These are phyloP conservation scores for Chondrosia reniformis DNA, from an alignment of 37 sponge, comb jelly and placozoan species.

Conservation along the genomic window DNA sequence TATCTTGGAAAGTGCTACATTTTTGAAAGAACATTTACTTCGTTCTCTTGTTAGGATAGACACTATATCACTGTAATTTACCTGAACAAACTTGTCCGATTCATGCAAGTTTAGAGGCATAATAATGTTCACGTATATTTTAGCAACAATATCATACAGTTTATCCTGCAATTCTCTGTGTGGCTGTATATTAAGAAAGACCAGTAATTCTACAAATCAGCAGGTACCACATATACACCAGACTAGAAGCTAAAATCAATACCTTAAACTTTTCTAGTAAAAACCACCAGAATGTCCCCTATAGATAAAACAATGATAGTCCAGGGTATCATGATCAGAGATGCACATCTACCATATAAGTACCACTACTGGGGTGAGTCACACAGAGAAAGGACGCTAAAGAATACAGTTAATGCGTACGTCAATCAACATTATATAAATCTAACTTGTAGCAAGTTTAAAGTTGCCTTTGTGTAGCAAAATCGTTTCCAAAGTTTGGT, in stretches of 20 bases:
- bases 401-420: not conserved
- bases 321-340: too few relatives aligned
- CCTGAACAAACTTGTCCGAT: slow-evolving; percentile 56
- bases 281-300: slow-evolving; percentile 82
- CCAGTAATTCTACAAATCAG: not conserved
- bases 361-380: not conserved
- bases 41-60: not conserved
- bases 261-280: slow-evolving; percentile 75
- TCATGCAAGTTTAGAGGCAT: not conserved
- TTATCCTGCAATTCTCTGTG: slow-evolving; percentile 22
- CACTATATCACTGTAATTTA: slow-evolving; percentile 18
- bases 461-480: slow-evolving; percentile 5
- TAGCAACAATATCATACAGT: slow-evolving; percentile 51
- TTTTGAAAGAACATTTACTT: not conserved
- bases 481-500: not conserved
- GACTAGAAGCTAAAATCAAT: not conserved
- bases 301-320: not conserved
- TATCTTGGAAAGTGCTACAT: slow-evolving; percentile 54
- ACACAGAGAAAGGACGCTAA: not conserved
- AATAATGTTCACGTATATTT: slow-evolving; percentile 34
- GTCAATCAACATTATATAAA: not conserved
- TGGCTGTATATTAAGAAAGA: slow-evolving; percentile 33
- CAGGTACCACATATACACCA: not conserved
- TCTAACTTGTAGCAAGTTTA: slow-evolving; percentile 10
- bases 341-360: not conserved